These are phyloP conservation scores for Rhynchotus rufescens DNA, from an alignment of 2,797 vertebrate genomes.

Conservation along the genomic window DNA sequence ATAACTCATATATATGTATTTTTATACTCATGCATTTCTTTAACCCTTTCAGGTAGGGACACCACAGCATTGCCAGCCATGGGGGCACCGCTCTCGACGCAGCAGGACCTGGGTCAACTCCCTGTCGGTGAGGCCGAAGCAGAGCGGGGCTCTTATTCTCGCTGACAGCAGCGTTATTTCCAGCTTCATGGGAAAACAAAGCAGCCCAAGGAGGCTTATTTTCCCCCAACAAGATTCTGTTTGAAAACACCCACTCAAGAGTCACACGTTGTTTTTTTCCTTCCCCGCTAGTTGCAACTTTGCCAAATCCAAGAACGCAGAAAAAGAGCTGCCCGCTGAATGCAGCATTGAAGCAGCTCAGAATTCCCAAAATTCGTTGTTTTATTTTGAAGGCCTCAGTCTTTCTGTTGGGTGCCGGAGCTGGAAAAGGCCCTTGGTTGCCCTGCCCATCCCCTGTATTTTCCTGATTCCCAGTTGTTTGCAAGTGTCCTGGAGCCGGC, in stretches of 20 bases:
- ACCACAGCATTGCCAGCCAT: background rate
- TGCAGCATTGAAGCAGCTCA: background rate
- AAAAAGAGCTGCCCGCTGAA: background rate
- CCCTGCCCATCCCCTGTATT: background rate
- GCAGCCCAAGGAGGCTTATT: conserved; percentile 32
- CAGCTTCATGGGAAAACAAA: background rate
- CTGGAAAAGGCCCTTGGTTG: background rate
- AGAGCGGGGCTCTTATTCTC: too few species aligned
- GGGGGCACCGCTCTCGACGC: background rate
- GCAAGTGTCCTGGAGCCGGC: background rate
- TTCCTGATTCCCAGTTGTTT: accelerated
- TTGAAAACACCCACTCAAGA: conserved; percentile 56
- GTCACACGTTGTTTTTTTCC: background rate
- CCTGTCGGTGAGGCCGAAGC: background rate
- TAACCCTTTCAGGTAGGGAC: background rate
- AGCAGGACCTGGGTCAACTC: accelerated
- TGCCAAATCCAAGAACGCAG: background rate
- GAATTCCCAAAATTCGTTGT: background rate
- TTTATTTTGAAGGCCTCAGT: background rate
- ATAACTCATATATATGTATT: too few species aligned
- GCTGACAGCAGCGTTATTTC: background rate
- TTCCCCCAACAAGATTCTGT: conserved; percentile 46
- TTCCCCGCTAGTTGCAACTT: background rate
- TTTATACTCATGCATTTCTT: background rate
- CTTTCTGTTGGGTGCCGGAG: background rate